Percentiles rank a stretch among this genome's conserved stretches.
phyloP scores from a whole-genome alignment of 2,888 invertebrate species.

The Amiota minor region DNA sequence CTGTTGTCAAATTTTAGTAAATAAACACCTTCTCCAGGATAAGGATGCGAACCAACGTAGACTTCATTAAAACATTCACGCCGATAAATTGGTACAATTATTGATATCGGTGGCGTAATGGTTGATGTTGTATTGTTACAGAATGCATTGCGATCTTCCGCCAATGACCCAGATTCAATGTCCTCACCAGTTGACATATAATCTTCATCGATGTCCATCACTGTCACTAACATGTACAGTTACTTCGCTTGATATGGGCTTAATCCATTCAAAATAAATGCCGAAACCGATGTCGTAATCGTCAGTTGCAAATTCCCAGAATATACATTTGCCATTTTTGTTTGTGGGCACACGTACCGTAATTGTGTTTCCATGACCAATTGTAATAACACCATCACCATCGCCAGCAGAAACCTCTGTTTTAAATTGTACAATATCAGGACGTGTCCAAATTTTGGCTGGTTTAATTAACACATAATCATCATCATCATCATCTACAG shows the following conservation, averaged over 20 bases:
- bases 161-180: conserved; percentile 77
- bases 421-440: conserved; percentile 92
- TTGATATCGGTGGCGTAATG: conserved; percentile 76
- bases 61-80: conserved; percentile 97
- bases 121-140: conserved; percentile 33
- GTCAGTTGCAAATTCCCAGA: conserved; percentile 99
- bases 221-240: conserved; percentile 97
- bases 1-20: conserved; percentile 99
- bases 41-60: conserved; percentile 96
- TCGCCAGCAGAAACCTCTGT: conserved; percentile 85
- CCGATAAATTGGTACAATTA: conserved; percentile 94
- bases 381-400: conserved; percentile 91
- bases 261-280: conserved; percentile 98
- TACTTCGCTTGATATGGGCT: conserved; percentile 84
- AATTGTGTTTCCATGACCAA: conserved; percentile 97
- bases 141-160: conserved; percentile 60
- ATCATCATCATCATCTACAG: conserved; percentile 64
- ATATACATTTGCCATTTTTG: conserved; percentile 91
- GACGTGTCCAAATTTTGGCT: conserved; percentile 97
- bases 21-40: conserved; percentile 98
- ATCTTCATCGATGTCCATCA: conserved; percentile 79
- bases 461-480: conserved; percentile 77
- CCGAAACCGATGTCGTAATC: conserved; percentile 98
- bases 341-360: conserved; percentile 98
- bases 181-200: conserved; percentile 75